These are phyloP conservation scores for Ciconia boyciana DNA, from an alignment of 2,113 vertebrate genomes.

Conservation along the genomic window DNA sequence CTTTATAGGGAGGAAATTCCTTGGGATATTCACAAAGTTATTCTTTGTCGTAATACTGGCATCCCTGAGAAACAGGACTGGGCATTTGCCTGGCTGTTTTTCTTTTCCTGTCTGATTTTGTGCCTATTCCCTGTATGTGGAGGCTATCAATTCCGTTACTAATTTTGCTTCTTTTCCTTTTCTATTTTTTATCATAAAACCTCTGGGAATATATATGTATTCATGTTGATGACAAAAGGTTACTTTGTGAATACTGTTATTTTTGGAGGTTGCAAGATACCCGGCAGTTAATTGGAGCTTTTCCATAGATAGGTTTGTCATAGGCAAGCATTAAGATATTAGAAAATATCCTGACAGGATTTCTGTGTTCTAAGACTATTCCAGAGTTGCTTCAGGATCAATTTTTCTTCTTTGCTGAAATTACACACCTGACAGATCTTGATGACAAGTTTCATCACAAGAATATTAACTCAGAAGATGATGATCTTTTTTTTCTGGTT, in stretches of 20 bases:
- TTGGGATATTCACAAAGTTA: not conserved
- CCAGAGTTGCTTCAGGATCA: conserved; percentile 46
- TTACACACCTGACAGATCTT: conserved; percentile 59
- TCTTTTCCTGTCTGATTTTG: not conserved
- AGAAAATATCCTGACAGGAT: conserved; percentile 9
- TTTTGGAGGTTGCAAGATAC: not conserved
- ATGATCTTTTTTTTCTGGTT: not conserved
- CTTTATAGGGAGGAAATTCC: not conserved
- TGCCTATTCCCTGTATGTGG: not conserved
- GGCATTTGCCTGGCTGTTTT: not conserved
- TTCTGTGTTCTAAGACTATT: conserved; percentile 24
- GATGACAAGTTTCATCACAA: conserved; percentile 51
- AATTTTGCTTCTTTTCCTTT: not conserved
- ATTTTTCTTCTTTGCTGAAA: conserved; percentile 58
- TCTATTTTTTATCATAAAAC: not conserved
- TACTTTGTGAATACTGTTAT: not conserved
- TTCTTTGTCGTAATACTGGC: not conserved
- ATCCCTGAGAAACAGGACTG: not conserved
- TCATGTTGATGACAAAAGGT: not conserved
- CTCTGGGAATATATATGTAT: not conserved
- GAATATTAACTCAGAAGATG: conserved; percentile 57
- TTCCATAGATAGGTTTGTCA: conserved; percentile 11
- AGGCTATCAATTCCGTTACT: not conserved
- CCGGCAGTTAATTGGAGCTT: not conserved
- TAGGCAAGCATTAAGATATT: not conserved